Conservation (phyloP, 2,888 invertebrate species). For the Sesamia inferens region DNA sequence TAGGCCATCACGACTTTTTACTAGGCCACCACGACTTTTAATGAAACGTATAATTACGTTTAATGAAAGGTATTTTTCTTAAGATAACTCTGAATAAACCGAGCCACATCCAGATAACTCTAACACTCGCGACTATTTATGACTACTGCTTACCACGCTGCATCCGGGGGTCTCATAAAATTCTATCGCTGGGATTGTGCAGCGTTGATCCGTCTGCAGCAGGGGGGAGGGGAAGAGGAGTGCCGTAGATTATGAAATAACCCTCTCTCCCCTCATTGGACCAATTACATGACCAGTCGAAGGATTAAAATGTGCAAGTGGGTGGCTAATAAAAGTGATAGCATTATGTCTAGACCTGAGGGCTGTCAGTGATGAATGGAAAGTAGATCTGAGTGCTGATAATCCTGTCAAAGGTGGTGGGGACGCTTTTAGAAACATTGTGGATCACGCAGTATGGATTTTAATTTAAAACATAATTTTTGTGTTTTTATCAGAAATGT, state of each 20-base stretch:
- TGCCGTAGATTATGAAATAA: constrained; percentile 67
- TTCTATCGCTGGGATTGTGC: constrained; percentile 87
- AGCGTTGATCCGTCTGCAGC: constrained; percentile 82
- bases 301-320: constrained; percentile 57
- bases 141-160: constrained; percentile 84
- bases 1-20: no score
- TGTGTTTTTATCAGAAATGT: not conserved
- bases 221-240: constrained; percentile 50
- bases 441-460: accelerated
- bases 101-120: constrained; percentile 69
- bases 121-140: constrained; percentile 77
- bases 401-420: not conserved
- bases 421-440: not conserved
- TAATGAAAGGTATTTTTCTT: not conserved
- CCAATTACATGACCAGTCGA: constrained; percentile 65
- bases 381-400: not conserved
- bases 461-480: not conserved
- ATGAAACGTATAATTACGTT: no score
- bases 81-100: not conserved
- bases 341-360: constrained; percentile 37
- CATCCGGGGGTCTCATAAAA: constrained; percentile 87
- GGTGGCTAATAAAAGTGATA: constrained; percentile 32
- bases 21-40: no score
- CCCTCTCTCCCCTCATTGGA: constrained; percentile 56
- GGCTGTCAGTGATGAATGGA: not conserved